Conservation (phyloP, 1,140 invertebrate species). For the Lysiphlebus fabarum region DNA sequence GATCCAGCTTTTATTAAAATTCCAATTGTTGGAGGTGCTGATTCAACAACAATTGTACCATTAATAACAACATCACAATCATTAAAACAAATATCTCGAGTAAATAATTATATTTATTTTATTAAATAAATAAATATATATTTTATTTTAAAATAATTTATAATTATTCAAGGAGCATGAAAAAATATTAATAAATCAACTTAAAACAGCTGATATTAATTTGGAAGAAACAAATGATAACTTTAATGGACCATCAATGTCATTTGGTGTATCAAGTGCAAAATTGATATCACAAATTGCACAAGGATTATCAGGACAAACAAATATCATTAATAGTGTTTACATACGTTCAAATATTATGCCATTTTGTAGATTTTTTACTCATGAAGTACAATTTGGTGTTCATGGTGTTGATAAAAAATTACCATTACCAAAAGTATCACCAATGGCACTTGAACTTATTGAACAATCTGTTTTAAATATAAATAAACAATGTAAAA, state of each 20-base stretch:
- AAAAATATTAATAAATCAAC: slow-evolving; percentile 29
- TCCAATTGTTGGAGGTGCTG: slow-evolving; percentile 44
- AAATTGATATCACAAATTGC: slow-evolving; percentile 40
- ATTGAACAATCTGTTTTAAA: slow-evolving; percentile 34
- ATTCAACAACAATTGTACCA: slow-evolving; percentile 40
- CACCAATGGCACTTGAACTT: slow-evolving; percentile 30
- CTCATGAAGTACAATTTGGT: slow-evolving; percentile 39
- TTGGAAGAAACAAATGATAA: slow-evolving; percentile 14
- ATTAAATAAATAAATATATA: background rate
- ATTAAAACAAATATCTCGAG: slow-evolving; percentile 33
- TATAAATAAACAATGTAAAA: slow-evolving; percentile 37
- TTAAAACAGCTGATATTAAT: slow-evolving; percentile 31
- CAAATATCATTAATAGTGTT: slow-evolving; percentile 32
- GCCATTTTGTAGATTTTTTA: slow-evolving; percentile 41
- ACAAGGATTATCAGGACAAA: slow-evolving; percentile 31
- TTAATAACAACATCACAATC: slow-evolving; percentile 38
- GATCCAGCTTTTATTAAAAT: slow-evolving; percentile 38
- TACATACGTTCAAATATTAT: slow-evolving; percentile 41
- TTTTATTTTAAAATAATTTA: slow-evolving; percentile 13
- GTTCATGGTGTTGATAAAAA: slow-evolving; percentile 35
- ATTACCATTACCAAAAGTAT: slow-evolving; percentile 39
- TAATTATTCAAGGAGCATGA: slow-evolving; percentile 32
- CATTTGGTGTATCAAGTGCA: slow-evolving; percentile 34
- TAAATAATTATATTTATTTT: slow-evolving; percentile 23
- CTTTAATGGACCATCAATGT: slow-evolving; percentile 30